phyloP scores from a whole-genome alignment of 1,140 invertebrate species.

The Neodiprion virginianus region DNA sequence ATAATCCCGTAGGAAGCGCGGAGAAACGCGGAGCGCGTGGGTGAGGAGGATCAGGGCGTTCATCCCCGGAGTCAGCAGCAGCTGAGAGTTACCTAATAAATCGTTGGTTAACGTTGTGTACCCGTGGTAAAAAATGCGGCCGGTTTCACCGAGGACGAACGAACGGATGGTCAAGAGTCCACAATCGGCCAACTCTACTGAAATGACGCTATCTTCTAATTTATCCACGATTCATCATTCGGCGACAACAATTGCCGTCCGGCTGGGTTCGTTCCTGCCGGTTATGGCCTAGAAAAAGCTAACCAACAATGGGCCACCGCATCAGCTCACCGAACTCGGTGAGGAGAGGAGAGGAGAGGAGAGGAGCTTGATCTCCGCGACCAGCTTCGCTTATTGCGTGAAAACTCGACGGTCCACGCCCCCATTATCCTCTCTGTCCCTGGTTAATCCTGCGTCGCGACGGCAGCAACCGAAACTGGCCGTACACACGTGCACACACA shows the following conservation, averaged over 20 bases:
- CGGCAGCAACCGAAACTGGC: too few species aligned
- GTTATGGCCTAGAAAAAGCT: background rate
- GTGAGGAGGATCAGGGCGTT: background rate
- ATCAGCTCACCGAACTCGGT: background rate
- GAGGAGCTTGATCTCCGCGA: too few species aligned
- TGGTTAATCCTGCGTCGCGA: too few species aligned
- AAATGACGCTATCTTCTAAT: conserved; percentile 5
- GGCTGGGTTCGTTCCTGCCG: background rate
- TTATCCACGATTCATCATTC: conserved; percentile 5
- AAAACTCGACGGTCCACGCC: background rate
- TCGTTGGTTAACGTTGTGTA: background rate
- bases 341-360: too few species aligned
- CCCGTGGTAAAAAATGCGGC: background rate
- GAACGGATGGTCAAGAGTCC: too few species aligned
- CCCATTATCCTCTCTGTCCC: background rate
- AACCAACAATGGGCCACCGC: background rate
- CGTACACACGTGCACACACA: too few species aligned
- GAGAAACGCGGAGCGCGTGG: background rate
- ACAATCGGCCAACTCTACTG: background rate
- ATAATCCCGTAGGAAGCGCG: background rate
- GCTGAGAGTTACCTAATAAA: background rate
- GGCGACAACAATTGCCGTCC: background rate
- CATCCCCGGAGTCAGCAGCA: background rate
- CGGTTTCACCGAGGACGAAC: too few species aligned
- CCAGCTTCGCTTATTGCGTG: background rate